Percentiles rank a stretch among this genome's conserved stretches.
phyloP scores from a whole-genome alignment of 2,797 vertebrate species.

The Hoplostethus atlanticus region DNA sequence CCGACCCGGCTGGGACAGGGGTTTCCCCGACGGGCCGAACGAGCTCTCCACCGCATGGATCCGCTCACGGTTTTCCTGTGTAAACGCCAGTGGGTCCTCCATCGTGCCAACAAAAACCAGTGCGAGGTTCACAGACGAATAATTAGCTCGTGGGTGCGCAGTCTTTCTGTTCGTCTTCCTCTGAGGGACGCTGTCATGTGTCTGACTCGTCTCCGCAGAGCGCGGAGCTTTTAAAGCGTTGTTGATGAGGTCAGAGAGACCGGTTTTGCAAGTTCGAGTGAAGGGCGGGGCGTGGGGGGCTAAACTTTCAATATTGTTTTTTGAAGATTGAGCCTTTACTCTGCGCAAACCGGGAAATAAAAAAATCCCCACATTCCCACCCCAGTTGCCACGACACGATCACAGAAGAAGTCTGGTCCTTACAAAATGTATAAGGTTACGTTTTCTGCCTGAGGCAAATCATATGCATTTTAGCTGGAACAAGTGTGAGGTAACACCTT shows the following conservation, averaged over 20 bases:
- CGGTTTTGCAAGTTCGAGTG: neutral
- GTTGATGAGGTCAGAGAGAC: neutral
- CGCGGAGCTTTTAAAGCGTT: neutral
- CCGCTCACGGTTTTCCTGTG: conserved; percentile 85
- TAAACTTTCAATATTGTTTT: neutral
- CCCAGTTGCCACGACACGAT: too few relatives aligned
- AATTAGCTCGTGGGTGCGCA: neutral
- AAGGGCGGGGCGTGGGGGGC: neutral
- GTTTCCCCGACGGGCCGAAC: conserved; percentile 85
- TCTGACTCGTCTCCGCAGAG: too few relatives aligned
- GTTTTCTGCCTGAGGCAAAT: too few relatives aligned
- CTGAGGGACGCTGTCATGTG: too few relatives aligned
- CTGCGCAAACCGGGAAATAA: too few relatives aligned
- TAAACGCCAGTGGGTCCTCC: conserved; percentile 81
- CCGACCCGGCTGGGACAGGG: conserved; percentile 82
- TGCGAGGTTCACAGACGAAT: neutral
- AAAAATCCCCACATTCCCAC: too few relatives aligned
- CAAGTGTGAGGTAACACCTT: too few relatives aligned
- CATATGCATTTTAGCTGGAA: too few relatives aligned
- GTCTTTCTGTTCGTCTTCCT: too few relatives aligned
- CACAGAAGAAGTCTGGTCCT: too few relatives aligned
- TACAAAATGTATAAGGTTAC: too few relatives aligned
- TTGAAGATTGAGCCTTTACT: too few relatives aligned
- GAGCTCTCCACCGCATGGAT: conserved; percentile 88
- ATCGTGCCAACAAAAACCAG: conserved; percentile 42